Evolutionary conservation across 2,797 vertebrate species (phyloP).

Genomic region (Acrocephalus scirpaceus): DNA sequence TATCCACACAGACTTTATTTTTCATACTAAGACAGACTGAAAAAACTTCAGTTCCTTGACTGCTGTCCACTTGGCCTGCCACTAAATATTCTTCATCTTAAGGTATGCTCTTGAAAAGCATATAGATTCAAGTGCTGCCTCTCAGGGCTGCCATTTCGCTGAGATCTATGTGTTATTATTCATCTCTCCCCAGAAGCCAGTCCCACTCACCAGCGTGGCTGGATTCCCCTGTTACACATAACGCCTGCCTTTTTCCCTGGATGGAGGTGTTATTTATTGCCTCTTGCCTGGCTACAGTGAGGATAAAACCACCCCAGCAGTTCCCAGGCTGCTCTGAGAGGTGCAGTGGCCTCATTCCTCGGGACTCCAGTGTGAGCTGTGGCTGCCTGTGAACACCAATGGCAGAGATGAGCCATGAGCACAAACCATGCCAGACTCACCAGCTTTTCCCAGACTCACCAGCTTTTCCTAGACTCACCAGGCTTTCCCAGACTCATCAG

Average conservation of each 20-base stretch:
- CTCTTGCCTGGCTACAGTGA: neutral
- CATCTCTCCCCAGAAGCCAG: neutral
- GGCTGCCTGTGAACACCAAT: neutral
- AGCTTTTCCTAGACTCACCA: neutral
- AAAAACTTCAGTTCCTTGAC: conserved; percentile 11
- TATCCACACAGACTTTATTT: neutral
- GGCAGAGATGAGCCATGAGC: neutral
- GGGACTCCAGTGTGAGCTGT: fast-evolving
- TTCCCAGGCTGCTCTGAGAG: neutral
- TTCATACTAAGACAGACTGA: neutral
- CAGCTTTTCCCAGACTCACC: neutral
- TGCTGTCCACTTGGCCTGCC: conserved; percentile 2
- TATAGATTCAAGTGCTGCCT: neutral
- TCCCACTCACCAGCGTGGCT: neutral
- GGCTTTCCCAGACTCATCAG: neutral
- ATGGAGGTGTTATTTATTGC: conserved; percentile 32
- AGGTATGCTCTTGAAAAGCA: neutral
- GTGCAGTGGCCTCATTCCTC: neutral
- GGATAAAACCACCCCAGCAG: neutral
- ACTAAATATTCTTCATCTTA: conserved; percentile 19
- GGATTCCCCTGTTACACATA: neutral
- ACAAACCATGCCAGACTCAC: neutral
- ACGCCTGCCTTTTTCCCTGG: neutral
- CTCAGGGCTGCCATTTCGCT: conserved; percentile 8
- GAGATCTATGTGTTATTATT: conserved; percentile 7